A percentile compares a stretch with the other conserved stretches of the same genome.
These are phyloP conservation scores for Heliconius aoede DNA, from an alignment of 2,888 invertebrate genomes.

Conservation along the genomic window DNA sequence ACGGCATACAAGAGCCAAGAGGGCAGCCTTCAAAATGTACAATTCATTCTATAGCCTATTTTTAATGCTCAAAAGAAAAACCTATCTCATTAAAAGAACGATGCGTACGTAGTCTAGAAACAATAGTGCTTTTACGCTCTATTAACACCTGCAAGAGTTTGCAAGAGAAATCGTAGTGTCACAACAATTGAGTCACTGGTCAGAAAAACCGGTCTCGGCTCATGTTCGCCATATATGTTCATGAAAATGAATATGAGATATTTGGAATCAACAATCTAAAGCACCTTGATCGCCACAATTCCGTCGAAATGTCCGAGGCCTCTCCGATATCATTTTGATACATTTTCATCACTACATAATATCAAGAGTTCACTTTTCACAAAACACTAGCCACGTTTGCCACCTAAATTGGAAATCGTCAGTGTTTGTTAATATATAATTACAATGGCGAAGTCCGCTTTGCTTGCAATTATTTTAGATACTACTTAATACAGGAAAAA, in stretches of 20 bases:
- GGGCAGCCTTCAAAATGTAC: conserved; percentile 18
- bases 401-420: conserved; percentile 38
- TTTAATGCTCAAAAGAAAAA: conserved; percentile 6
- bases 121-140: conserved; percentile 33
- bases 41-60: conserved; percentile 13
- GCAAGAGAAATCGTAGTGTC: conserved; percentile 41
- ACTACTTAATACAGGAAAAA: conserved; percentile 55
- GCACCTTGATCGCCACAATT: conserved; percentile 85
- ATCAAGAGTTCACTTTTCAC: conserved; percentile 44
- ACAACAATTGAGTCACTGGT: conserved; percentile 51
- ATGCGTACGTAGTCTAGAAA: conserved; percentile 7
- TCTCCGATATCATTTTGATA: conserved; percentile 80
- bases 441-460: conserved; percentile 48
- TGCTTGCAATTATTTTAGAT: conserved; percentile 44
- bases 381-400: conserved; percentile 28
- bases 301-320: conserved; percentile 80
- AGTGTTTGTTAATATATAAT: conserved; percentile 34
- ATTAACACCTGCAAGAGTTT: conserved; percentile 38
- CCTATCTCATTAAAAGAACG: not conserved
- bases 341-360: conserved; percentile 63
- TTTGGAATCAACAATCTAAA: conserved; percentile 56
- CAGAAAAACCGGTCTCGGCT: conserved; percentile 46
- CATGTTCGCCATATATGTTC: conserved; percentile 47
- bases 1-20: conserved; percentile 27
- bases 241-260: conserved; percentile 45